Evolutionary conservation across 1,140 invertebrate genomes (phyloP), one percentile per base, ranked within the genome.

Genomic region (Fopius arisanus): DNA sequence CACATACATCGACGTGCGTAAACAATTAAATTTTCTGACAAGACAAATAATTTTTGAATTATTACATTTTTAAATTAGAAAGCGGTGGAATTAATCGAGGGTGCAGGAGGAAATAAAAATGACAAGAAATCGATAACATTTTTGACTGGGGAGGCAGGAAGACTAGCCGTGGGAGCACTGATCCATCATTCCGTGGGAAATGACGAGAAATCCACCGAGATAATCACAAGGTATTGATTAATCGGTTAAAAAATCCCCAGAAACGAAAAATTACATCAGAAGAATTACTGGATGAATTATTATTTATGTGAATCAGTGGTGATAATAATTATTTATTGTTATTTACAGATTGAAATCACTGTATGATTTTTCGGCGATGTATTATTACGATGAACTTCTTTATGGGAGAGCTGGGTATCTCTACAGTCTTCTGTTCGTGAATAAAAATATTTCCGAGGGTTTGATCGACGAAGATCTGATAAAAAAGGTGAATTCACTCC

Each of bases 371-470:
- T 84, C 91, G 74, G 79, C 90, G 76, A 85, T 90, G 48, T 75
- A 83, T 59, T 77, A 82, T 69, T 91, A 94, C 0, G 94, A 97
- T 90, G 96, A 97, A 88, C 81, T 96, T 31, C 85, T 97, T 6
- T 96, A 95, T 90, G 96, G 96, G 19, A 89, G 94, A 82, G 90
- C 90, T 82, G 96, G 96, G 26, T 97, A 95, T 86, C 84, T 98
- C n/a, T 96, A 91, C 89, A 86, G 93, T 43, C 84, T 96, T 16
- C 81, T 96, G 1, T 94, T 92, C 87, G 87, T 94, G 3, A 93
- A 93, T 75, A 90, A 91, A 79, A 82, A 94, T 82, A 87, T 93
- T 70, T 80, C 81, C 26, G 78, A 86, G 12, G 70, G 83, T 69
- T 84, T 87, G 19, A 82, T 90, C 76, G 84, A 89, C 67, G 82